Percentiles rank a stretch among this genome's conserved stretches.
These are phyloP conservation scores for Esperia sulphurella DNA, from an alignment of 2,888 invertebrate species.

Conservation along the genomic window DNA sequence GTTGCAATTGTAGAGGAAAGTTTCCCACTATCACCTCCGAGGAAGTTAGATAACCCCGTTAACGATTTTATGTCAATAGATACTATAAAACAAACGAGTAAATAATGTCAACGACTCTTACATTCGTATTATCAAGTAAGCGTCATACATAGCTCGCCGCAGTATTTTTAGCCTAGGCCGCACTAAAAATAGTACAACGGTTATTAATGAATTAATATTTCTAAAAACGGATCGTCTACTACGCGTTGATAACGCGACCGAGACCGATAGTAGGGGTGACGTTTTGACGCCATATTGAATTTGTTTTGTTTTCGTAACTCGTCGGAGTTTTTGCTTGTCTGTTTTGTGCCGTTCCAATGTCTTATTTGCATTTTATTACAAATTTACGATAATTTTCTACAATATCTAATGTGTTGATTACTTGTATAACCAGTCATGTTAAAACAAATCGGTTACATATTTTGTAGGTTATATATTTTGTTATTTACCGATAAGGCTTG, in stretches of 20 bases:
- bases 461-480: background rate
- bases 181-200: slow-evolving; percentile 75
- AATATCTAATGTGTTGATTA: background rate
- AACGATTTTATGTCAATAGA: slow-evolving; percentile 33
- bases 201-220: slow-evolving; percentile 80
- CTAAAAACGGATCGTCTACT: slow-evolving; percentile 77
- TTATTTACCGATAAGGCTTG: no score
- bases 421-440: background rate
- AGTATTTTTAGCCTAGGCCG: slow-evolving; percentile 76
- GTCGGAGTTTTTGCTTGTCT: slow-evolving; percentile 32
- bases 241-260: slow-evolving; percentile 64
- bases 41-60: slow-evolving; percentile 11
- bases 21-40: slow-evolving; percentile 1
- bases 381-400: background rate
- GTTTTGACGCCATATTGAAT: slow-evolving; percentile 49
- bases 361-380: slow-evolving; percentile 10
- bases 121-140: slow-evolving; percentile 71
- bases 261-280: slow-evolving; percentile 60
- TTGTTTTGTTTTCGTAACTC: slow-evolving; percentile 45
- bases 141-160: slow-evolving; percentile 59
- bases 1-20: background rate
- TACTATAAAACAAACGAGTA: slow-evolving; percentile 55
- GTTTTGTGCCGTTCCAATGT: slow-evolving; percentile 16
- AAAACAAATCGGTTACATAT: background rate
- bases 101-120: slow-evolving; percentile 72